Percentiles rank a stretch among this genome's conserved stretches.
Evolutionary conservation across 2,113 vertebrate species (phyloP).

Genomic region (Turnix velox): DNA sequence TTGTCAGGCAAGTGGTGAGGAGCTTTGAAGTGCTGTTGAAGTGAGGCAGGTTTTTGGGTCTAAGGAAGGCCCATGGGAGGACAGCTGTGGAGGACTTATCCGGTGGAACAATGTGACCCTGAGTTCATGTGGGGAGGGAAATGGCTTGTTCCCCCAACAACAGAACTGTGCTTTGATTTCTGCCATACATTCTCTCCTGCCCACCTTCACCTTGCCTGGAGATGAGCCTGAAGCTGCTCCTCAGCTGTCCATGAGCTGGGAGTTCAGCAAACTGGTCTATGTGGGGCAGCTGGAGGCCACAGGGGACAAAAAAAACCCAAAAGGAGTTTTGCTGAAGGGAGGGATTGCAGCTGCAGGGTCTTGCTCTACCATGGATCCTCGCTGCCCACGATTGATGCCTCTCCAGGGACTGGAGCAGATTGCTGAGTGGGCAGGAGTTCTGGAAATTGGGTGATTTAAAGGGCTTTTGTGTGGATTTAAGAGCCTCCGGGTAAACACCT

Average conservation of each 20-base stretch:
- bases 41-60: background rate
- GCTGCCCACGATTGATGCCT: background rate
- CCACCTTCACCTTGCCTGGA: accelerated
- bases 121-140: background rate
- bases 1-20: accelerated
- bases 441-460: background rate
- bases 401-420: accelerated
- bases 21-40: background rate
- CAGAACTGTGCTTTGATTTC: accelerated
- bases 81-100: constrained; percentile 1
- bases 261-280: accelerated
- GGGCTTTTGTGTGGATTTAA: background rate
- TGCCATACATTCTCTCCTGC: accelerated
- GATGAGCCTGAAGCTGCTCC: background rate
- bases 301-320: background rate
- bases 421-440: background rate
- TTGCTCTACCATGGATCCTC: accelerated
- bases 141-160: background rate
- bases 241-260: accelerated
- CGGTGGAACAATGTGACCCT: background rate
- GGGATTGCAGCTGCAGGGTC: accelerated
- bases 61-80: background rate
- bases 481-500: background rate
- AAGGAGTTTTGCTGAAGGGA: background rate
- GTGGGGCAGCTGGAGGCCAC: background rate